Evolutionary conservation across 2,797 vertebrate genomes (phyloP), one percentile per base, ranked within the genome.

Genomic region (Selene dorsalis): DNA sequence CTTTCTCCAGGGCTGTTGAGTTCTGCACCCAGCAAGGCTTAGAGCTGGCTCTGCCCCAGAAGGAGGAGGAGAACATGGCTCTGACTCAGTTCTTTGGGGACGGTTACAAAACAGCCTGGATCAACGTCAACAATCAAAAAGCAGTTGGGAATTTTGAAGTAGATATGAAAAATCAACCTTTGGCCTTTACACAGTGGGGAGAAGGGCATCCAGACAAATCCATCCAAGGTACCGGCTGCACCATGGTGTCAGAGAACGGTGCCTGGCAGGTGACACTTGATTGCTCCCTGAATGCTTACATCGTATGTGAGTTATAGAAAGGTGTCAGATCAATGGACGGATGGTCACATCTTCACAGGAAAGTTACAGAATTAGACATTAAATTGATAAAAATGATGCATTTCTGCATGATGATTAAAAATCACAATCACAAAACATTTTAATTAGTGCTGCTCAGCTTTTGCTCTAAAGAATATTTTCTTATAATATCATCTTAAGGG

Each of bases 1-100:
- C 60, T 14, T 89, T 89, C 53, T 68, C 76, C 11, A 43, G 7
- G 2, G 84, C 84, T 0, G 7, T 50, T 0, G 39, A 69, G 11
- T 81, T 79, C 75, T 88, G 87, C 66, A 70, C 39, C 57, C 72
- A 74, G 11, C 48, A 0, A 72, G 80, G 82, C 48, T 69, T 86
- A 16, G 62, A 84, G 48, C 59, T 88, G 79, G 87, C 82, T 65
- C 53, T 85, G 47, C 84, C 87, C 20, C 68, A 86, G 43, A 80
- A 28, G 0, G 61, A 80, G 4, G 77, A 80, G 24, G 87, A 88
- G 62, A 88, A 86, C 74, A 64, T 1, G 2, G 9, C 3, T 0
- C 17, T 88, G 52, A 79, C 69, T 64, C 50, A 74, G 16, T 20
- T 88, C 17, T 81, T 81, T 18, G 43, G 24, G 0, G 56, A 63